Base-by-base conservation (phyloP, 2,113 vertebrate genomes). In the Ardeotis arabs region DNA sequence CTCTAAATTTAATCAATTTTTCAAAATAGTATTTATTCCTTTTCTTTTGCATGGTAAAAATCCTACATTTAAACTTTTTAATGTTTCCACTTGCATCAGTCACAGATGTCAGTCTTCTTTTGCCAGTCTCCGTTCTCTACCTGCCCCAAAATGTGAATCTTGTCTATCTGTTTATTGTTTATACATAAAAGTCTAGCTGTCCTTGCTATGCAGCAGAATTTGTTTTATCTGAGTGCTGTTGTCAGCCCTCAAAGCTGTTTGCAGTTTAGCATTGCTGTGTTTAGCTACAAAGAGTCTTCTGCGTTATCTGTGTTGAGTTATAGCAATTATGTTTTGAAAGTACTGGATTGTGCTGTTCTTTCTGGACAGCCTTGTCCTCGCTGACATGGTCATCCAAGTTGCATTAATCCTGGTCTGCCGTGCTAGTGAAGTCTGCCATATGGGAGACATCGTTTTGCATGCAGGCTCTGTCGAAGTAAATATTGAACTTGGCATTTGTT, bases 401-500 rank as follows among this genome's bases (percentile, higher is more conserved):
- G 45, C 59, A 89, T 86, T 95, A 94, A 88, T 95, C 77, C 75
- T 35, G 19, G n/a, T 87, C 77, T 83, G 58, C 79, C 91, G 41
- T 74, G 28, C 45, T 84, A 94, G 56, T 69, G 73, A 82, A 95
- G 52, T 39, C 56, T 94, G 81, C 86, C 84, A 31, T 91, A 62
- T 90, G 84, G 90, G 66, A 95, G 89, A 67, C 0, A 0, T 60
- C 2, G 1, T 66, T 89, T 84, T 89, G 69, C 16, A 7, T 73
- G 52, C 66, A 77, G 78, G 33, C 89, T 88, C 37, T 69, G 60
- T 91, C 14, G 7, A 95, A 96, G 86, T 70, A 96, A 96, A 96
- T 84, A 89, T 84, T 85, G 77, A 88, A 77, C 59, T 95, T 94
- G 90, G 84, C 89, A 74, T 91, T 95, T 89, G 45, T 37, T 75